Evolutionary conservation across 1,140 invertebrate genomes (phyloP), one percentile per base, ranked within the genome.

Genomic region (Battus philenor): DNA sequence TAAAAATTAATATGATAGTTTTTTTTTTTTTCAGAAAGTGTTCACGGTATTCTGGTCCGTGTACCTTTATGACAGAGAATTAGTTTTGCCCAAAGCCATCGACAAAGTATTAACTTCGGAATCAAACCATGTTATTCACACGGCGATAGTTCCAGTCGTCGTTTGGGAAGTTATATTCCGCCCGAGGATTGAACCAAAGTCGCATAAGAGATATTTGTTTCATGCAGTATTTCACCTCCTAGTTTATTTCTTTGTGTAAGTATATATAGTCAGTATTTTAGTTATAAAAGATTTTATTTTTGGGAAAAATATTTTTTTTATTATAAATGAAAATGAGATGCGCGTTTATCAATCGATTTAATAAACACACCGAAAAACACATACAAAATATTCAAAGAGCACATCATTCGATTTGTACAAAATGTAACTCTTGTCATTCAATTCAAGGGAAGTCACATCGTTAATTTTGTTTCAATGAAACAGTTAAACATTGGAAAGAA

Each of bases 111-210:
- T 80, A 0, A 63, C 61, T 1, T 44, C 44, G 0, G 33, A 49
- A 1, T 67, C 64, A 0, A 80, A 80, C 31, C 70, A 80, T 15
- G 58, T 80, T 2, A 67, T 77, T 36, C 76, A 80, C 24, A 70
- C 75, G 0, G 46, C 59, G 2, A 73, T 77, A 13, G 39, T 76
- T 0, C 62, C 60, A 0, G 30, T 72, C 0, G 55, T 48, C 0
- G 6, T 72, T 2, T 68, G 60, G 56, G 75, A 79, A 41, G 7
- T 71, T 2, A 15, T 54, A 1, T 65, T 60, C 8, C 36, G 48
- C 30, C 61, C 63, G 0, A 63, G 61, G 29, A 15, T 5, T 3
- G 33, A 49, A 18, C 71, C 71, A 1, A 52, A 36, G 31, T 56
- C 58, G 4, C 74, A 78, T 34, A 41, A 17, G 2, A 50, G 48